Conservation (phyloP, 2,797 vertebrate species). For the Darevskia mixta region DNA sequence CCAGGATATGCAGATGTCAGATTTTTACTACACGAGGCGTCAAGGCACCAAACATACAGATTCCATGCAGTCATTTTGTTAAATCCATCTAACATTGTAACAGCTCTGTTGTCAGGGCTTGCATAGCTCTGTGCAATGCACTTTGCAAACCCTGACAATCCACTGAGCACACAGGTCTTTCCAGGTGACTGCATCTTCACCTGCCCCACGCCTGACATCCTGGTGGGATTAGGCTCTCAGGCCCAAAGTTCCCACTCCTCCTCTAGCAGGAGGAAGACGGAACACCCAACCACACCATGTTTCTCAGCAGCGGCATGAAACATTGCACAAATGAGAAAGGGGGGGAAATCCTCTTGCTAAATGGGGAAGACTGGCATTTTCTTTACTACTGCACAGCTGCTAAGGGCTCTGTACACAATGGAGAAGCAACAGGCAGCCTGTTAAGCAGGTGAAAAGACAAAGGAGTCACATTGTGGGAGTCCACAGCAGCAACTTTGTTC, state of each 20-base stretch:
- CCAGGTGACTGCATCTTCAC: too few relatives aligned
- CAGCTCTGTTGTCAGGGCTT: too few relatives aligned
- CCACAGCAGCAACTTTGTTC: background rate
- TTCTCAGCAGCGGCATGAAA: too few relatives aligned
- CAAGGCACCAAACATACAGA: background rate
- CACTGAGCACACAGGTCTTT: too few relatives aligned
- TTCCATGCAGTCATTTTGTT: background rate
- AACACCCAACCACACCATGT: background rate
- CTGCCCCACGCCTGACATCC: background rate
- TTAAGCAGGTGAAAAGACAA: background rate
- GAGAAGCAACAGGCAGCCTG: background rate
- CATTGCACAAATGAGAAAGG: background rate
- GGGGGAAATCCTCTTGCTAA: background rate
- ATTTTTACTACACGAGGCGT: conserved; percentile 1
- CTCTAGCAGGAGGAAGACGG: background rate
- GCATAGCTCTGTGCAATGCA: background rate
- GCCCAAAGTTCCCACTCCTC: background rate
- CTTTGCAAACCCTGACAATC: background rate
- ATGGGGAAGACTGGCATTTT: background rate
- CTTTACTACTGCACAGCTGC: background rate
- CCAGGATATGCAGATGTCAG: conserved; percentile 31
- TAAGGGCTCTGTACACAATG: background rate
- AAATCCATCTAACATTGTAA: background rate
- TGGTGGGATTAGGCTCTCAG: too few relatives aligned
- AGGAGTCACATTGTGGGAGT: background rate